Evolutionary conservation across 2,113 vertebrate genomes (phyloP), one percentile per base, ranked within the genome.

Genomic region (Arothron firmamentum): DNA sequence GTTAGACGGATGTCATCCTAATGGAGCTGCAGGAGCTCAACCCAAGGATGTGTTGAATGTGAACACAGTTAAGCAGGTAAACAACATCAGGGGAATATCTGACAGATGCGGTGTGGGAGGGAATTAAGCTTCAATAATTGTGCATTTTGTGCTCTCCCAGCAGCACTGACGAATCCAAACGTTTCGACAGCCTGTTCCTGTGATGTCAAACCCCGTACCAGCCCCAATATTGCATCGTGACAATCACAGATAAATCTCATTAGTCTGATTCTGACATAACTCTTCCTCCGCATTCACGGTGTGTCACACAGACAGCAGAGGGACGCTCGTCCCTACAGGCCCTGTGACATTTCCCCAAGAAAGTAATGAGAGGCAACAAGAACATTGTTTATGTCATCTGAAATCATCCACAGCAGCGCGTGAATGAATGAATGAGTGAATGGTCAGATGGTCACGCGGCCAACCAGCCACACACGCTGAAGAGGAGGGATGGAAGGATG

Each of bases 351-450:
- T 42, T 54, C 28, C 19, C 2, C 8, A 1, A 41, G 47, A 34
- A 34, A n/a, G 14, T 13, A 21, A 34, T 34, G 18, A 20, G 47
- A 43, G 16, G 10, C 11, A 47, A 42, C 5, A 38, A 53, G 25
- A n/a, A 47, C 45, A 17, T n/a, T 16, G 45, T 47, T 47, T 47
- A n/a, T 47, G n/a, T 34, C 8, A 23, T 52, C 61, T 56, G 25
- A 56, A 47, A 2, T 66, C 10, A 21, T 47, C 45, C 16, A 46
- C 43, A 41, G 23, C 19, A 19, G 15, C 38, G 50, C 34, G 50
- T 60, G 31, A 42, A 18, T 59, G 21, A 65, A 9, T 20, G 31
- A 51, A 55, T 55, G 20, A 42, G 17, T 59, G 21, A 65, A 13
- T n/a, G 31, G 21, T 15, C 31, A 49, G 6, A 16, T n/a, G 6